A percentile compares a stretch with the other conserved stretches of the same genome.
These are phyloP conservation scores for Gallinago solitaria DNA, from an alignment of 2,797 vertebrate species.

Conservation along the genomic window DNA sequence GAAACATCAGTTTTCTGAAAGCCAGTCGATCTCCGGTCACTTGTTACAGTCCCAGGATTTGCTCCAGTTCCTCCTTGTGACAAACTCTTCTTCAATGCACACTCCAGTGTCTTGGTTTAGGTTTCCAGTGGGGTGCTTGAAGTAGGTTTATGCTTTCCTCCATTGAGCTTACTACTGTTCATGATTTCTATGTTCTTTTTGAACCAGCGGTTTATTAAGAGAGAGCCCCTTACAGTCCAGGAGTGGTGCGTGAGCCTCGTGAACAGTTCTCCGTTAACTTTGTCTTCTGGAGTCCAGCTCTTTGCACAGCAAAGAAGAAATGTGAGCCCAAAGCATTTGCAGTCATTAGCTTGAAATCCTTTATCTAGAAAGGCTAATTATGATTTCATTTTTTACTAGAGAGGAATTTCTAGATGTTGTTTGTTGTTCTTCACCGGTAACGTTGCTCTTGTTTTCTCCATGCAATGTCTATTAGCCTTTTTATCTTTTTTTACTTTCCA, in stretches of 20 bases:
- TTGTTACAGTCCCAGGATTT: not conserved
- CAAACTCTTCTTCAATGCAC: not conserved
- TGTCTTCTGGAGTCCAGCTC: not conserved
- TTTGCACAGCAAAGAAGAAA: not conserved
- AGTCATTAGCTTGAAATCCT: constrained; percentile 21
- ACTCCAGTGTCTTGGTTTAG: not conserved
- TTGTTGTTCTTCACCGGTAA: not conserved
- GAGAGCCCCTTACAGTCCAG: not conserved
- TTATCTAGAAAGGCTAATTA: not conserved
- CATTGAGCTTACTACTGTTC: not conserved
- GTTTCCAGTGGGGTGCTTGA: not conserved
- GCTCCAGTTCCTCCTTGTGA: not conserved
- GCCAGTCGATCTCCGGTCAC: not conserved
- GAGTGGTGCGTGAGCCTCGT: not conserved
- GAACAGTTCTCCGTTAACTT: not conserved
- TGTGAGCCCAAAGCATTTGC: not conserved
- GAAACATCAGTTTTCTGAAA: not conserved
- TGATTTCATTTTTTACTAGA: not conserved
- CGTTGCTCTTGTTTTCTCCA: not conserved
- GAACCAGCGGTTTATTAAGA: not conserved
- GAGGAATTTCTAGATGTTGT: not conserved
- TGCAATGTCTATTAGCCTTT: not conserved
- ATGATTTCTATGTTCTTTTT: not conserved
- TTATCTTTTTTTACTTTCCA: not conserved
- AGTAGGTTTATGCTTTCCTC: not conserved